Percentiles rank a stretch among this genome's conserved stretches.
Evolutionary conservation across 2,797 vertebrate species (phyloP).

Genomic region (Capromys pilorides): DNA sequence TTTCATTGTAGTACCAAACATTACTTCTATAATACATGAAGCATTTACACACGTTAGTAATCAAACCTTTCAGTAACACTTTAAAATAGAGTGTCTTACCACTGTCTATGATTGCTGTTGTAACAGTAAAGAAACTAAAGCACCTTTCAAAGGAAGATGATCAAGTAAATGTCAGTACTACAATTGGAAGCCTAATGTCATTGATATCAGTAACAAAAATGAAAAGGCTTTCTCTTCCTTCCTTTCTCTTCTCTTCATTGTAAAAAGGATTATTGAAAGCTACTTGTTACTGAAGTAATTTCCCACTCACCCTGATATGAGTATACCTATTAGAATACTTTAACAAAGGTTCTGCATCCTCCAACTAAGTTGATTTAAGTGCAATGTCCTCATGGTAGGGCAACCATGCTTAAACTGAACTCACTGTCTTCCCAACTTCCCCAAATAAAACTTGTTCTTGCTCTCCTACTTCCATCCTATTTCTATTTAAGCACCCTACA

Average conservation of each 20-base stretch:
- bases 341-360: not conserved
- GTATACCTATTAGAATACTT: not conserved
- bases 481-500: not conserved
- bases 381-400: not conserved
- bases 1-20: not conserved
- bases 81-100: not conserved
- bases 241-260: too few species aligned
- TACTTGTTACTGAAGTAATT: not conserved
- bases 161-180: not conserved
- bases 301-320: not conserved
- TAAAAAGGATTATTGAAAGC: not conserved
- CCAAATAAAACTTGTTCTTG: not conserved
- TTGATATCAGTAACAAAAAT: constrained; percentile 15
- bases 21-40: not conserved
- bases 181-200: not conserved
- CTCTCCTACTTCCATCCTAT: fast-evolving
- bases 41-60: not conserved
- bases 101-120: not conserved
- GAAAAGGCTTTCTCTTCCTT: not conserved
- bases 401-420: not conserved
- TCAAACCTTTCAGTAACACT: not conserved
- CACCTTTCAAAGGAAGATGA: constrained; percentile 23
- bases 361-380: not conserved
- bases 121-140: constrained; percentile 34
- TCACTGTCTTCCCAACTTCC: not conserved